A percentile compares a stretch with the other conserved stretches of the same genome.
These are phyloP conservation scores for Heliothis subflexa DNA, from an alignment of 1,140 invertebrate species.

Conservation along the genomic window DNA sequence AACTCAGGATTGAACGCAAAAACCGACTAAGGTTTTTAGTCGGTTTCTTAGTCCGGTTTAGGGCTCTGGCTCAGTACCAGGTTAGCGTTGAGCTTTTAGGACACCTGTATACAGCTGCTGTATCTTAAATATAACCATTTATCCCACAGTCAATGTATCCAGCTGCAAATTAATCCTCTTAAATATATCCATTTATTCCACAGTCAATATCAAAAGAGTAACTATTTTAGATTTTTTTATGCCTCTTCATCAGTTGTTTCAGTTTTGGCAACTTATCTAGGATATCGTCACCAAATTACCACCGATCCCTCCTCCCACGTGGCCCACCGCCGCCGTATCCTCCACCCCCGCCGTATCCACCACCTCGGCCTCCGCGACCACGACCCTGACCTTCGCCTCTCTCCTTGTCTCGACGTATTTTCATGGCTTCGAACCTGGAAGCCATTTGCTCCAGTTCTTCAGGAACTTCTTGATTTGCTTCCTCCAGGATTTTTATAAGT, in stretches of 20 bases:
- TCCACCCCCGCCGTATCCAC: constrained; percentile 29
- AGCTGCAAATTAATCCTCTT: too few species aligned
- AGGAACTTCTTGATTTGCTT: constrained; percentile 91
- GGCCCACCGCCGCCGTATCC: background rate
- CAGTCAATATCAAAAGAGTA: too few species aligned
- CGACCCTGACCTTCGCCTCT: constrained; percentile 75
- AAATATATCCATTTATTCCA: too few species aligned
- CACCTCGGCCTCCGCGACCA: constrained; percentile 59
- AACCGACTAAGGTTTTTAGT: too few species aligned
- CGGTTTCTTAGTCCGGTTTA: too few species aligned
- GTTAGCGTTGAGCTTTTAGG: too few species aligned
- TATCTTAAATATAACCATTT: too few species aligned
- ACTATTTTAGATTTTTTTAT: too few species aligned
- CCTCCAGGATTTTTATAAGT: constrained; percentile 93
- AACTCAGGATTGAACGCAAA: background rate
- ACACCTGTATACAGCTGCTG: too few species aligned
- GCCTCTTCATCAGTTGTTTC: too few species aligned
- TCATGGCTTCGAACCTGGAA: constrained; percentile 88
- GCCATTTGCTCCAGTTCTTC: constrained; percentile 91
- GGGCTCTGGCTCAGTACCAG: too few species aligned
- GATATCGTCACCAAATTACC: constrained; percentile 31
- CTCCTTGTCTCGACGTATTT: constrained; percentile 86
- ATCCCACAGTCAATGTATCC: too few species aligned
- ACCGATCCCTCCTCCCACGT: constrained; percentile 48
- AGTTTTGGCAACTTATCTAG: background rate